phyloP scores from a whole-genome alignment of 2,888 invertebrate genomes.

The Caenorhabditis afra region DNA sequence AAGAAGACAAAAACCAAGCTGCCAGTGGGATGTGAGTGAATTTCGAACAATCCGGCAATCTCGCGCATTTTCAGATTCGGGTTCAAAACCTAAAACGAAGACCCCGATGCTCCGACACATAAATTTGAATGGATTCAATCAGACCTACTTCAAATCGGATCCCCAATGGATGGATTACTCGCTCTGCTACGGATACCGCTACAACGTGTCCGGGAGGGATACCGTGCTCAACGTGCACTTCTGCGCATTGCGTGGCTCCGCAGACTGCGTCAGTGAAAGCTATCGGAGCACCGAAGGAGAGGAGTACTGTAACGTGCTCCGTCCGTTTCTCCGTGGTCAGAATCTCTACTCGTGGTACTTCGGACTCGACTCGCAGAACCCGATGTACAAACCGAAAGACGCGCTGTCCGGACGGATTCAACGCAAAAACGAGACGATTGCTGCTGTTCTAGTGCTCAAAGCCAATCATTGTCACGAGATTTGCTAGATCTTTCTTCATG shows the following conservation, averaged over 20 bases:
- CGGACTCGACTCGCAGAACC: slow-evolving; percentile 52
- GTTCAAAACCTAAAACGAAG: slow-evolving; percentile 62
- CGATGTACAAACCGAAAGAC: slow-evolving; percentile 31
- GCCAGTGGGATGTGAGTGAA: slow-evolving; percentile 40
- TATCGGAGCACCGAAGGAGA: slow-evolving; percentile 67
- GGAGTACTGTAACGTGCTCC: slow-evolving; percentile 69
- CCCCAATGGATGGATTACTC: slow-evolving; percentile 74
- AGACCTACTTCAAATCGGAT: slow-evolving; percentile 72
- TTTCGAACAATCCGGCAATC: neutral
- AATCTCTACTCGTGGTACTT: slow-evolving; percentile 64
- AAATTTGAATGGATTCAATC: slow-evolving; percentile 57
- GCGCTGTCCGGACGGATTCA: slow-evolving; percentile 53
- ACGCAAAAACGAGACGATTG: slow-evolving; percentile 60
- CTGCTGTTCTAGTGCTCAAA: slow-evolving; percentile 63
- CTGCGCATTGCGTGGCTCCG: slow-evolving; percentile 71
- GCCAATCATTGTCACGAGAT: slow-evolving; percentile 69
- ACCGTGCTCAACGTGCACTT: slow-evolving; percentile 74
- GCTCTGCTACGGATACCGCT: slow-evolving; percentile 77
- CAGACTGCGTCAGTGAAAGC: slow-evolving; percentile 65
- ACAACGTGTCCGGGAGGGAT: slow-evolving; percentile 73
- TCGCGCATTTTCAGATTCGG: slow-evolving; percentile 65
- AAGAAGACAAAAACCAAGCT: slow-evolving; percentile 39
- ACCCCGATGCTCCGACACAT: slow-evolving; percentile 66
- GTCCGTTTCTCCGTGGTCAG: slow-evolving; percentile 70
- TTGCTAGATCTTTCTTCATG: slow-evolving; percentile 50